Percentiles rank a stretch among this genome's conserved stretches.
These are phyloP conservation scores for Bubo blakistoni DNA, from an alignment of 2,113 vertebrate species.

Conservation along the genomic window DNA sequence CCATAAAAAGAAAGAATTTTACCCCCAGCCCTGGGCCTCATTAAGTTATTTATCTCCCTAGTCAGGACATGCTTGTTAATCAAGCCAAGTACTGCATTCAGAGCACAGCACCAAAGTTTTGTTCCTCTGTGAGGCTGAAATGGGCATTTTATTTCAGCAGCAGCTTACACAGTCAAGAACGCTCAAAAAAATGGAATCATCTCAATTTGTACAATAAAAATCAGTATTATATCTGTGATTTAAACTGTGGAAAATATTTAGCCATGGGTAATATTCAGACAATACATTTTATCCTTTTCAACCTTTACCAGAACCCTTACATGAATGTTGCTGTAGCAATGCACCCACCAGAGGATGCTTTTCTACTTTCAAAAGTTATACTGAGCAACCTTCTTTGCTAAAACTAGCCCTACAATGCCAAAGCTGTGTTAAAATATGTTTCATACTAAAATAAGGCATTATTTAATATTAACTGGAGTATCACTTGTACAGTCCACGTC, in stretches of 20 bases:
- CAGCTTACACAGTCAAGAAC: background rate
- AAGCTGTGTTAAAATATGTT: background rate
- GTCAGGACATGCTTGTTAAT: constrained; percentile 30
- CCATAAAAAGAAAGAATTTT: constrained; percentile 50
- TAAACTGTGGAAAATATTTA: background rate
- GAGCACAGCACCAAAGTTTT: background rate
- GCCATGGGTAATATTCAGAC: background rate
- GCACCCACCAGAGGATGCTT: background rate
- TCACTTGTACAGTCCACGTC: background rate
- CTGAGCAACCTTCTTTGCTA: background rate
- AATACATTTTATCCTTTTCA: background rate
- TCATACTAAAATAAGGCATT: background rate
- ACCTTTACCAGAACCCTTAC: background rate
- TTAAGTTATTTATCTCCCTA: constrained; percentile 48
- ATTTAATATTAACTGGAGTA: background rate
- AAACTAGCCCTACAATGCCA: background rate
- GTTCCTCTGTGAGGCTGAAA: background rate
- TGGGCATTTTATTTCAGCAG: background rate
- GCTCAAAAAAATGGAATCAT: background rate
- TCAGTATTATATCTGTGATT: background rate
- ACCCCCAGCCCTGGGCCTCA: constrained; percentile 36
- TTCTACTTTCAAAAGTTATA: background rate
- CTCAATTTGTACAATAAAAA: background rate
- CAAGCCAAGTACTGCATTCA: constrained; percentile 34
- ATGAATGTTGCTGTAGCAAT: background rate